Evolutionary conservation across 2,113 vertebrate genomes (phyloP).

Genomic region (Odocoileus hemionus): DNA sequence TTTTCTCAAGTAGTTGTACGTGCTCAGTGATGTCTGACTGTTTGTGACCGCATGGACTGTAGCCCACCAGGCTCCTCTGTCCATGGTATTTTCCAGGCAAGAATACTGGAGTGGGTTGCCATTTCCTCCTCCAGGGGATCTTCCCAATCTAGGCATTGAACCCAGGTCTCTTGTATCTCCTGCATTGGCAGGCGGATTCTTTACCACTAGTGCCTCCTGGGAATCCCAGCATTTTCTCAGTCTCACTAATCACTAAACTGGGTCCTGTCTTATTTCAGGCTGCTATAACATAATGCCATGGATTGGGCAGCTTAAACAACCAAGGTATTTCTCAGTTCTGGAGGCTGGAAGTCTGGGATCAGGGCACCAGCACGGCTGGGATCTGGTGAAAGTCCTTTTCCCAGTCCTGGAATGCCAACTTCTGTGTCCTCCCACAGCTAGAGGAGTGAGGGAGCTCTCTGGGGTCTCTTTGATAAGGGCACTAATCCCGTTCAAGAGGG

Average conservation of each 20-base stretch:
- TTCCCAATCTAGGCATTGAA: not conserved
- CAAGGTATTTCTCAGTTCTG: not conserved
- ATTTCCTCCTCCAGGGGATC: not conserved
- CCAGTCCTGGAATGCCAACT: too few species aligned
- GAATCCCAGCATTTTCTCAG: not conserved
- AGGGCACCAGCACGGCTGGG: rapidly evolving
- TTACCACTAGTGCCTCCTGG: not conserved
- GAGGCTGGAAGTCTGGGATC: not conserved
- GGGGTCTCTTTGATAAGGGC: not conserved
- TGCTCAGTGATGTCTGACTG: not conserved
- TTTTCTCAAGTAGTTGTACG: not conserved
- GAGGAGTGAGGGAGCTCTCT: not conserved
- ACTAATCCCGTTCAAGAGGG: not conserved
- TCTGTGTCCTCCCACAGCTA: not conserved
- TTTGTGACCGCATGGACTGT: not conserved
- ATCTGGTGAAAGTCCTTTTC: not conserved
- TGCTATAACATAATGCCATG: not conserved
- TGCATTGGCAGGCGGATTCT: not conserved
- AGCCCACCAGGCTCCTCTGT: not conserved
- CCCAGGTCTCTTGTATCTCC: not conserved
- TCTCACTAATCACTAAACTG: not conserved
- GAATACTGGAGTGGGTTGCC: not conserved
- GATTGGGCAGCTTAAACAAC: not conserved
- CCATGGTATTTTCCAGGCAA: not conserved
- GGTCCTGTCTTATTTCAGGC: not conserved